Base-by-base conservation (phyloP, 1,140 invertebrate species). In the Agraylea sexmaculata region DNA sequence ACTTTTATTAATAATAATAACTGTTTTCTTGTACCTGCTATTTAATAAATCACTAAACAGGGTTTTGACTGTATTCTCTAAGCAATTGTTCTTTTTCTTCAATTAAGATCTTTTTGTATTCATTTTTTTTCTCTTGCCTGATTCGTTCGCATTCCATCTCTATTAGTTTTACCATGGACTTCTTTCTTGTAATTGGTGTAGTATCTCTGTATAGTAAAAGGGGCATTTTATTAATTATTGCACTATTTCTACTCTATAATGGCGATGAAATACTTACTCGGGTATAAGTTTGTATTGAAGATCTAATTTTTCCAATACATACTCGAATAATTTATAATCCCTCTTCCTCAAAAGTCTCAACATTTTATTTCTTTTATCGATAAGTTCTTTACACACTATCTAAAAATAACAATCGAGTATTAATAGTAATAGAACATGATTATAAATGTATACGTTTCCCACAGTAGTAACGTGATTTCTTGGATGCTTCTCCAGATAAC, bases 251-350 rank as follows among this genome's bases (percentile, higher is more conserved):
- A 20, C 16, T 7, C n/a, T 8, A 6, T 7, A 8, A 13, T 7
- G 6, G 8, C 6, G n/a, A 32, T 6, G 30, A 12, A 27, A 44
- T 20, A 12, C 66, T 61, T 72, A 75, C 71, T 59, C 50, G 4
- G 80, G 75, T 42, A 63, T 55, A 17, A 74, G 74, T 53, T 80
- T 78, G 51, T 83, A 90, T 25, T 77, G 65, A 43, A 93, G 64
- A 50, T 87, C 77, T 1, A 93, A 58, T 54, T 77, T 73, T 50
- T 88, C 81, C 6, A 90, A 52, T n/a, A 91, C 49, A 83, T 84
- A 91, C 58, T 89, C 83, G 58, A 85, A 92, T 31, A 78, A 73
- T 49, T 78, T 80, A 56, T 89, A 88, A 57, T 92, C 87, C 62
- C 70, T 71, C 23, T 63, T 62, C 20, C 85, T 61, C 15, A 91